phyloP scores from a whole-genome alignment of 2,888 invertebrate species.

The Cantharis lateralis region DNA sequence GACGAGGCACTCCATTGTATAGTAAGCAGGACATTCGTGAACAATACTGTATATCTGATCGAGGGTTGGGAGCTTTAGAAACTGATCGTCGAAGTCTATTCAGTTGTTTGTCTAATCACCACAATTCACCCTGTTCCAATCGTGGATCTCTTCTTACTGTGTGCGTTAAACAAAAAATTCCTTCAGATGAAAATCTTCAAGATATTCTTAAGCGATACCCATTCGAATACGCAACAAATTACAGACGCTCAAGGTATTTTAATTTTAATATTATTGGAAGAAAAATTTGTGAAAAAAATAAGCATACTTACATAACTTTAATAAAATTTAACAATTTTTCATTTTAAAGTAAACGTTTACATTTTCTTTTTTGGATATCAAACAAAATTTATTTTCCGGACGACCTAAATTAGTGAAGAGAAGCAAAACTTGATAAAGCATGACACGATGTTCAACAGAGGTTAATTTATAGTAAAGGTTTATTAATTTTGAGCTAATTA shows the following conservation, averaged over 20 bases:
- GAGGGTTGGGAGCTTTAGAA: slow-evolving; percentile 84
- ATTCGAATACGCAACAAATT: slow-evolving; percentile 80
- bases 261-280: background rate
- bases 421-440: background rate
- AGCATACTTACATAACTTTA: no score
- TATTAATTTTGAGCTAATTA: background rate
- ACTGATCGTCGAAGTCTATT: slow-evolving; percentile 70
- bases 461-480: background rate
- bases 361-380: background rate
- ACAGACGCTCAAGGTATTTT: slow-evolving; percentile 71
- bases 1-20: slow-evolving; percentile 67
- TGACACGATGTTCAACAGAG: background rate
- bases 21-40: slow-evolving; percentile 83
- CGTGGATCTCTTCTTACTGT: slow-evolving; percentile 79
- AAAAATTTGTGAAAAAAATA: background rate
- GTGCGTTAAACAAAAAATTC: slow-evolving; percentile 82
- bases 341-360: background rate
- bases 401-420: background rate
- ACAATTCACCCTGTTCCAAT: slow-evolving; percentile 71
- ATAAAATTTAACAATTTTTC: background rate
- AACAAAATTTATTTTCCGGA: background rate
- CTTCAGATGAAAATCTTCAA: slow-evolving; percentile 86
- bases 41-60: slow-evolving; percentile 92
- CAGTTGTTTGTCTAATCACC: slow-evolving; percentile 81
- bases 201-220: slow-evolving; percentile 55